A percentile compares a stretch with the other conserved stretches of the same genome.
Conservation (phyloP, 2,113 vertebrate genomes). For the Cololabis saira region DNA sequence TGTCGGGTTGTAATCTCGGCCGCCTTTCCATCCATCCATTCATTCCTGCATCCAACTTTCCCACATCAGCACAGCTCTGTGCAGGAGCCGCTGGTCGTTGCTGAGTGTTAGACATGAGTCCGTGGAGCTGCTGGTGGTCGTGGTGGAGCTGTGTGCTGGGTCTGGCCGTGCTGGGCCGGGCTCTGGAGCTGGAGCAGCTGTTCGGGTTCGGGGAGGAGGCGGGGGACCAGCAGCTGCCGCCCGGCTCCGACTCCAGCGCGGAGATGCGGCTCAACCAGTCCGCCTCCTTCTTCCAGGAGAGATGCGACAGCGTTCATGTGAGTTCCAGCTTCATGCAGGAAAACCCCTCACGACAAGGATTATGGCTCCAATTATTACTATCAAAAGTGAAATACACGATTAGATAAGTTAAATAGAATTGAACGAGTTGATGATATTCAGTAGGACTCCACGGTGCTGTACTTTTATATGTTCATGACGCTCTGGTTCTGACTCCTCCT, state of each 20-base stretch:
- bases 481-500: too few species aligned
- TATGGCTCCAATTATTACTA: too few species aligned
- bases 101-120: conserved; percentile 11
- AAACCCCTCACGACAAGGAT: not conserved
- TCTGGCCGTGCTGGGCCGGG: not conserved
- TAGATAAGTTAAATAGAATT: too few species aligned
- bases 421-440: too few species aligned
- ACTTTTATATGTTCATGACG: too few species aligned
- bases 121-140: conserved; percentile 11
- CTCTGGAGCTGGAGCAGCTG: conserved; percentile 56
- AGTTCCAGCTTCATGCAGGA: conserved; percentile 27
- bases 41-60: not conserved
- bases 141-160: conserved; percentile 20
- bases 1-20: not conserved
- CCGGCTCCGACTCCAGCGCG: conserved; percentile 38
- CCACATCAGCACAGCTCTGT: conserved; percentile 1
- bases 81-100: not conserved
- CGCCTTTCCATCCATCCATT: not conserved
- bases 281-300: conserved; percentile 13
- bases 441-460: too few species aligned
- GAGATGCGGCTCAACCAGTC: conserved; percentile 14
- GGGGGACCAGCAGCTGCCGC: conserved; percentile 50
- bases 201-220: conserved; percentile 54
- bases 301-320: conserved; percentile 40
- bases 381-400: too few species aligned